Percentiles rank a stretch among this genome's conserved stretches.
Evolutionary conservation across 2,797 vertebrate species (phyloP).

Genomic region (Micropoecilia bifurca): DNA sequence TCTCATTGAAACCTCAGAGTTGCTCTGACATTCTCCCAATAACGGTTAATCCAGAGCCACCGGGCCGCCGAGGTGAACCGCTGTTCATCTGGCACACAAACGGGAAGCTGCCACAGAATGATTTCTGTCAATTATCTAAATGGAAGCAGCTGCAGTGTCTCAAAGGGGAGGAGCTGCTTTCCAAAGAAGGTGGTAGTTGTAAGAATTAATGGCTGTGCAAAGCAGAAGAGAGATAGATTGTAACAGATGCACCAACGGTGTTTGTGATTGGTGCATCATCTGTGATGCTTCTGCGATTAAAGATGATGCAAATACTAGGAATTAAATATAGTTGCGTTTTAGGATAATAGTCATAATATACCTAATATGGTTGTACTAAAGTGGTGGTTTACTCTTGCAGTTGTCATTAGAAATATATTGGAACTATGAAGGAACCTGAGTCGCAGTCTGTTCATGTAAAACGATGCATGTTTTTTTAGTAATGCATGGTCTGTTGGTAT

Average conservation of each 20-base stretch:
- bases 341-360: too few species aligned
- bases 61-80: background rate
- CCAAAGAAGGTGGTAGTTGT: background rate
- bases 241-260: background rate
- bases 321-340: background rate
- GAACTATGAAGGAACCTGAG: too few species aligned
- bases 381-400: background rate
- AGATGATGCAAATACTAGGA: background rate
- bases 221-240: background rate
- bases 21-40: slow-evolving; percentile 29
- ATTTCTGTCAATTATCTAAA: slow-evolving; percentile 37
- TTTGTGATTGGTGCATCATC: background rate
- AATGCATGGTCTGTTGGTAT: background rate
- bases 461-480: background rate
- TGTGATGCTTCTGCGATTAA: background rate
- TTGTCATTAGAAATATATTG: too few species aligned
- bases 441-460: too few species aligned
- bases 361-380: background rate
- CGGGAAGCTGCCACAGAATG: slow-evolving; percentile 20
- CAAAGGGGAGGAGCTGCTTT: background rate
- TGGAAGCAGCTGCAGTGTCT: slow-evolving; percentile 20
- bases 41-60: slow-evolving; percentile 31
- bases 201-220: background rate
- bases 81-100: slow-evolving; percentile 25
- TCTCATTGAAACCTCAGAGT: slow-evolving; percentile 46